A percentile compares a stretch with the other conserved stretches of the same genome.
These are phyloP conservation scores for Phenacoccus solenopsis DNA, from an alignment of 1,140 invertebrate species.

Conservation along the genomic window DNA sequence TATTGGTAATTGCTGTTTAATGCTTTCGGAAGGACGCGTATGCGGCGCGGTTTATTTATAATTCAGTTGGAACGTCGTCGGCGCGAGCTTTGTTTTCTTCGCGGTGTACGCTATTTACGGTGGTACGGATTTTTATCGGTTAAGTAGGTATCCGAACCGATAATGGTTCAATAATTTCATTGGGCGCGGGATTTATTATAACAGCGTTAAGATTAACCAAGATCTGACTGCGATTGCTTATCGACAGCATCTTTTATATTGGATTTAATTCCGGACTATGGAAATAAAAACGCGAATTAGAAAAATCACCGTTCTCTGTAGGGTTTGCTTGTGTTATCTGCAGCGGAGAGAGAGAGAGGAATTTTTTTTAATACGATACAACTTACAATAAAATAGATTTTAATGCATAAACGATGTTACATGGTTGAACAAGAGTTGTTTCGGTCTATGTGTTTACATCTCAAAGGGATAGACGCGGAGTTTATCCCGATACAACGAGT, in stretches of 20 bases:
- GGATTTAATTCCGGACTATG: background rate
- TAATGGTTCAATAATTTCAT: slow-evolving; percentile 17
- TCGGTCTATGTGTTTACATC: background rate
- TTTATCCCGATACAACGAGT: background rate
- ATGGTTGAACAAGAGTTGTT: background rate
- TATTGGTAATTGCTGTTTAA: slow-evolving; percentile 18
- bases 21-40: background rate
- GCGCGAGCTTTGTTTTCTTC: slow-evolving; percentile 3
- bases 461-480: background rate
- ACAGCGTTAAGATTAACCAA: background rate
- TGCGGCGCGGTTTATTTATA: slow-evolving; percentile 9
- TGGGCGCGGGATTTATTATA: background rate
- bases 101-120: slow-evolving; percentile 11
- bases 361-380: background rate
- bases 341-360: background rate
- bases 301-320: background rate
- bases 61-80: slow-evolving; percentile 8
- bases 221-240: background rate
- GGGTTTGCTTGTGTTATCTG: background rate
- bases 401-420: slow-evolving; percentile 2
- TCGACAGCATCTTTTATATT: background rate
- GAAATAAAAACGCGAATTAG: background rate
- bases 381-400: background rate
- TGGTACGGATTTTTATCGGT: background rate
- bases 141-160: background rate